Conservation (phyloP, 2,797 vertebrate species). For the Lacerta bilineata region DNA sequence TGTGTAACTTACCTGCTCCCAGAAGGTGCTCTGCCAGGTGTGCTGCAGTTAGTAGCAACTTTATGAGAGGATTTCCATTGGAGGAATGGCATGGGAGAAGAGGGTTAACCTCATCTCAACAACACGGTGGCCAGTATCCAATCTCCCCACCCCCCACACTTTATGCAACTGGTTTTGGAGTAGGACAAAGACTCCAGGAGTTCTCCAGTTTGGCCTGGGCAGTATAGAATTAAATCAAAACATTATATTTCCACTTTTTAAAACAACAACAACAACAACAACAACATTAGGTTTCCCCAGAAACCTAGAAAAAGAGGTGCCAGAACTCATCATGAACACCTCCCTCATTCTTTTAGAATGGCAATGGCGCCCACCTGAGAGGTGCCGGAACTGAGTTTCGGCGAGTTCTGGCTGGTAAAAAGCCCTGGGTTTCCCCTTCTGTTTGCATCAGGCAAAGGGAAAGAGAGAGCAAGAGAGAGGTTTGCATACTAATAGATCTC, state of each 20-base stretch:
- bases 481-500: conserved; percentile 71
- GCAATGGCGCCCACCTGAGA: no score
- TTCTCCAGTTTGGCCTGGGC: background rate
- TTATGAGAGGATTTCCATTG: background rate
- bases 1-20: no score
- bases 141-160: no score
- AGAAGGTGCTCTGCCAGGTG: background rate
- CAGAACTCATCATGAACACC: background rate
- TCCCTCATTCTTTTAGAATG: no score
- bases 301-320: no score
- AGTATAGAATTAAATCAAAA: background rate
- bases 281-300: no score
- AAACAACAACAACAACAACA: no score
- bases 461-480: background rate
- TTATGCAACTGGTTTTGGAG: background rate
- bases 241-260: background rate
- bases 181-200: background rate
- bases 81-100: background rate
- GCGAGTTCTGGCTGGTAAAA: no score
- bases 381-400: no score
- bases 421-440: background rate
- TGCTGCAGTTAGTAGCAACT: background rate
- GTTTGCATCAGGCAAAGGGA: background rate
- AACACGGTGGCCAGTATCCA: background rate
- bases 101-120: background rate